Base-by-base conservation (phyloP, 1,140 invertebrate species). In the Radopholus similis region DNA sequence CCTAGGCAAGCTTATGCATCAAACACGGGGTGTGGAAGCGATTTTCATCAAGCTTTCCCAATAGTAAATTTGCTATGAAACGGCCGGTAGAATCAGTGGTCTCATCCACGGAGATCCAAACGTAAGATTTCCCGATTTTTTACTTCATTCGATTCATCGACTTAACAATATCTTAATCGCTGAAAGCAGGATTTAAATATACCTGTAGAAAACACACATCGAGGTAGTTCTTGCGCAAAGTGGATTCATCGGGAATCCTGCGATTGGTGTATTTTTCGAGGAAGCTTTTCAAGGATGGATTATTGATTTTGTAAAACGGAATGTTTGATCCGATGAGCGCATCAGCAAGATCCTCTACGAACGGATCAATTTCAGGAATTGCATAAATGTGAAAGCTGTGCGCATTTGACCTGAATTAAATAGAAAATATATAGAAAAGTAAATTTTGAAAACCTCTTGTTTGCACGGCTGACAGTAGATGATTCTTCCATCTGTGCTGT, bases 251-350 rank as follows among this genome's bases (percentile, higher is more conserved):
- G 0, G 56, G 56, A 13, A 58, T 58, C 11, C 15, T 4, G 13
- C 56, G 32, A 28, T 42, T 38, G 0, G 35, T 40, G 40, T 58
- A 58, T 58, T 58, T 58, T 58, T 1, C 4, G 4, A 58, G 8
- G 18, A 58, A 58, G 4, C 38, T 2, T 2, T 40, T 58, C 1
- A 58, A n/a, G 3, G 56, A 38, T 5, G 32, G 56, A 42, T 40
- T 58, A 18, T 58, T 35, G 32, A 58, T 11, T 37, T 58, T 58
- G 2, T 35, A 0, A 35, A 58, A 44, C 9, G 56, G 34, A 34
- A 58, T 58, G 11, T 58, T 58, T 18, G 56, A 28, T 38, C 32
- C 56, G 38, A 58, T 26, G 3, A 58, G 32, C 13, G 56, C 56
- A 5, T 58, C 56, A 11, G 28, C 32, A 4, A 58, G 26, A 6